Base-by-base conservation (phyloP, 2,113 vertebrate species). In the Amblyopsis rosae region DNA sequence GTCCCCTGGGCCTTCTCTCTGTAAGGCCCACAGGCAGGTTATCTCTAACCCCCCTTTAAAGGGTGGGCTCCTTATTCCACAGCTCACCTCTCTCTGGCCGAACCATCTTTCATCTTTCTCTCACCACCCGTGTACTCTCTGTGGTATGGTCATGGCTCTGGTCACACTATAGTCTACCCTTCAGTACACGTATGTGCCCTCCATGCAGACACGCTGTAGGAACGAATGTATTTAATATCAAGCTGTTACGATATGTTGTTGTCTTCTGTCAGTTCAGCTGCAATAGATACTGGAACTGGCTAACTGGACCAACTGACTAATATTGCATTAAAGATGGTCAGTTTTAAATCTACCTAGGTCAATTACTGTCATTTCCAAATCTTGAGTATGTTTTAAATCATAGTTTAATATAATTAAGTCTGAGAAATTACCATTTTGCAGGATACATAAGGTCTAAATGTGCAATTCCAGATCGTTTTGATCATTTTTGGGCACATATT, bases 1-100 rank as follows among this genome's bases (percentile, higher is more conserved):
- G 65, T 92, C 92, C 89, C 91, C 2, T 47, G 90, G 89, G 91
- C 75, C 86, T 87, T 88, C 82, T 92, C 87, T 68, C 76, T 72
- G 82, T 86, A 78, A 65, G 45, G 71, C 81, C 86, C 86, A 75
- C 70, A 66, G 83, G 77, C 87, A 26, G 62, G 19, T 19, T 9
- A 32, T n/a, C 58, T 57, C 69, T 35, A 35, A 15, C 35, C 55
- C 32, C 13, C 6, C 47, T 33, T 59, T 26, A 3, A 5, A 8
- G 35, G 35, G 5, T 5, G 35, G 35, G 35, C 65, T 72, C 73
- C 81, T 57, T 69, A 59, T 51, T 57, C 63, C 57, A 59, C 48
- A 46, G 55, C 58, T 63, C 57, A 66, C 54, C 47, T 70, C 62
- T 48, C 70, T 73, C 64, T 33, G 46, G 35, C 63, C n/a, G 57